These are phyloP conservation scores for Numenius phaeopus DNA, from an alignment of 2,797 vertebrate species.

Conservation along the genomic window DNA sequence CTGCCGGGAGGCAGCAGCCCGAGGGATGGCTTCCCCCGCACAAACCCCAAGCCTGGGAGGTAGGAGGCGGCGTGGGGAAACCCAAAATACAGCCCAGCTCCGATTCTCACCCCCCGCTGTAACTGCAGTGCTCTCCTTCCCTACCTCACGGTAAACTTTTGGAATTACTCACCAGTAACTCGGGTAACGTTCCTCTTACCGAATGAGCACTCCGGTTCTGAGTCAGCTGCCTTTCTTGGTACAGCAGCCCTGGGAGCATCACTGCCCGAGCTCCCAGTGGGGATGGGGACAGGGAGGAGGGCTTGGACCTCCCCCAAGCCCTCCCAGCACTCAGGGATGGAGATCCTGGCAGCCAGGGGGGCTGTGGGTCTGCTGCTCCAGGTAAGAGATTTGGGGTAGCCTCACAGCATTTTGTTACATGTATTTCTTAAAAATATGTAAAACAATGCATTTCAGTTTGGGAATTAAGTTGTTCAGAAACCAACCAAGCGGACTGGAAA, in stretches of 20 bases:
- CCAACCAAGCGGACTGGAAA: background rate
- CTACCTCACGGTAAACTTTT: background rate
- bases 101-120: background rate
- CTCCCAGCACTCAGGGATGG: background rate
- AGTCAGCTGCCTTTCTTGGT: constrained; percentile 23
- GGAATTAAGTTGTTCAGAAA: background rate
- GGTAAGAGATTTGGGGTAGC: background rate
- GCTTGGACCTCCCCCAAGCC: background rate
- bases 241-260: background rate
- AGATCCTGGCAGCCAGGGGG: background rate
- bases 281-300: background rate
- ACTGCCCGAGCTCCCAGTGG: background rate
- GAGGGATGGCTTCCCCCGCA: background rate
- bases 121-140: background rate
- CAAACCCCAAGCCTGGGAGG: background rate
- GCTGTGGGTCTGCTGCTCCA: background rate
- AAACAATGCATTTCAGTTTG: background rate
- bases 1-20: background rate
- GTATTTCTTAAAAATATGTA: background rate
- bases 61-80: constrained; percentile 11
- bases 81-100: constrained; percentile 9
- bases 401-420: background rate
- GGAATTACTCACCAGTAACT: constrained; percentile 53
- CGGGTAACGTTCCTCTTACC: background rate
- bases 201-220: constrained; percentile 39